Percentiles rank a stretch among this genome's conserved stretches.
Conservation (phyloP, 2,113 vertebrate species). For the Cephalopholis sonnerati region DNA sequence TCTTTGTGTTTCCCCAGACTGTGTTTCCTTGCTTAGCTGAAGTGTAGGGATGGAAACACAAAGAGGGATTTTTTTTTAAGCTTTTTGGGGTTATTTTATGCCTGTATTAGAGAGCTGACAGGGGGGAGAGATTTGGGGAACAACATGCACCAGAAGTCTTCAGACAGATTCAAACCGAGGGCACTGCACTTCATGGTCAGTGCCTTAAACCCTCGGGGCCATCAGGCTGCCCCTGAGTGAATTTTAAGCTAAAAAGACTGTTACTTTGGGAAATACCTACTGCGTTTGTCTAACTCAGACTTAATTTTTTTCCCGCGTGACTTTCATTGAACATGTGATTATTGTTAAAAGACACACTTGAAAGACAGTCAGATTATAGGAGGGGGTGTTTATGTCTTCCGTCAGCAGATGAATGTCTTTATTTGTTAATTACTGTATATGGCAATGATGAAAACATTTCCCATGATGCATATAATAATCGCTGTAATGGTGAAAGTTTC, state of each 20-base stretch:
- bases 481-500: neutral
- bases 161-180: constrained; percentile 2
- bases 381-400: neutral
- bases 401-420: neutral
- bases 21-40: neutral
- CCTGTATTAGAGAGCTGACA: constrained; percentile 14
- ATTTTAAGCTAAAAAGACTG: constrained; percentile 14
- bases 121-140: constrained; percentile 5
- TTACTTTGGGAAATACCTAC: constrained; percentile 16
- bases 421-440: neutral
- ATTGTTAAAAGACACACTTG: neutral
- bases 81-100: neutral
- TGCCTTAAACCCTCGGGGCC: constrained; percentile 32
- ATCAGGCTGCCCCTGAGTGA: constrained; percentile 9
- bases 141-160: constrained; percentile 5
- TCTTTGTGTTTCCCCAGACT: constrained; percentile 28
- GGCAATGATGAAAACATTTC: neutral
- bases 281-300: constrained; percentile 18
- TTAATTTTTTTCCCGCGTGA: neutral
- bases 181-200: constrained; percentile 30
- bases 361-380: neutral
- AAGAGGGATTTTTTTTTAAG: neutral
- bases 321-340: neutral
- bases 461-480: constrained; percentile 11
- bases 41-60: constrained; percentile 14